Evolutionary conservation across 2,888 invertebrate genomes (phyloP), one percentile per base, ranked within the genome.

Genomic region (Luperina testacea): DNA sequence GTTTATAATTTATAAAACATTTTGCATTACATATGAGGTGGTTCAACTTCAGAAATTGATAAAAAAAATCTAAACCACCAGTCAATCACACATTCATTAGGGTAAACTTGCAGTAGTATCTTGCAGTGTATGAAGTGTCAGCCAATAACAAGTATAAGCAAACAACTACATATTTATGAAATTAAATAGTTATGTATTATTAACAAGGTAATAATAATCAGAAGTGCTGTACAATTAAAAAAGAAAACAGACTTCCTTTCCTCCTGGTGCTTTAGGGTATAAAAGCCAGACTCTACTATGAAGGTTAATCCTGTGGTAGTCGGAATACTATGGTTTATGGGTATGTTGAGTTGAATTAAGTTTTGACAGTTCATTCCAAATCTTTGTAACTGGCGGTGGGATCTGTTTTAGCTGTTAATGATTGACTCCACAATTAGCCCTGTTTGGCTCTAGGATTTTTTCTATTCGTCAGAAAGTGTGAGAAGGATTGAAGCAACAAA

Each of bases 1-100:
- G 45, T 61, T 83, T 45, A 65, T 69, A 72, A 79, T 61, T 32
- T 65, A n/a, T 38, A 38, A 0, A 83, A 27, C 42, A 78, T 67
- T 65, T n/a, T 45, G n/a, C 17, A 67, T 68, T 32, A 42, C 6
- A 70, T 80, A 80, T 84, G 68, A 80, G 72, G 72, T 80, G 81
- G 6, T 84, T 81, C 65, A 79, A 84, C 69, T 78, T 48, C 53
- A 32, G 24, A n/a, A 27, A 24, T 42, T 67, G 24, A 27, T 45
- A 24, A 27, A 27, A 61, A 59, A n/a, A 27, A 15, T 6, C 7
- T 7, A 20, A 20, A 63, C 8, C 20, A 1, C 20, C 4, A 20
- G 9, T 27, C 27, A 59, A 59, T 59, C 57, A n/a, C 53, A 53
- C 57, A 13, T 13, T 20, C 0, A 51, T 61, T 51, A 38, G 59